Conservation (phyloP, 2,113 vertebrate genomes). For the Sinocyclocheilus anshuiensis region DNA sequence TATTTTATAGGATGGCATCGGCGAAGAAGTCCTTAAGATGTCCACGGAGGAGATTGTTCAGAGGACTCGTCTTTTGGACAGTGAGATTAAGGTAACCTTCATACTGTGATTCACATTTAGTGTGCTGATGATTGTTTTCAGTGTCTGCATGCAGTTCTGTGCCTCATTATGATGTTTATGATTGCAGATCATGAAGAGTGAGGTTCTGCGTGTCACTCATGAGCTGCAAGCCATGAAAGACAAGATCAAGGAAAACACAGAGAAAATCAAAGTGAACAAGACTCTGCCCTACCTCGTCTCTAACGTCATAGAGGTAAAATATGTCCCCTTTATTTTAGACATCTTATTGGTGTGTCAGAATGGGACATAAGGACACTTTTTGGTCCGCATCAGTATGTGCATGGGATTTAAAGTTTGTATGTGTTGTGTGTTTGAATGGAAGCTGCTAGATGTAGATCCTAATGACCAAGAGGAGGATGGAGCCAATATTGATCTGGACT, state of each 20-base stretch:
- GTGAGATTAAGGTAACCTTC: constrained; percentile 83
- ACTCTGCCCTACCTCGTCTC: constrained; percentile 96
- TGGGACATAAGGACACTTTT: background rate
- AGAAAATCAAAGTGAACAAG: constrained; percentile 99
- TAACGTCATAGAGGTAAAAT: constrained; percentile 91
- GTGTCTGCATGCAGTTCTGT: background rate
- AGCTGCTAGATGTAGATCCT: constrained; percentile 95
- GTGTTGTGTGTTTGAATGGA: constrained; percentile 37
- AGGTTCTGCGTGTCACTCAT: constrained; percentile 94
- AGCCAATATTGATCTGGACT: constrained; percentile 97
- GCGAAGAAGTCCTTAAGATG: constrained; percentile 98
- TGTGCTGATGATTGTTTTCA: background rate
- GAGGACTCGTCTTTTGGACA: constrained; percentile 85
- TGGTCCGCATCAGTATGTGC: background rate
- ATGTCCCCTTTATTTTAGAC: no score
- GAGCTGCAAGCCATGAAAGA: constrained; percentile 99
- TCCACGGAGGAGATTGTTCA: constrained; percentile 93
- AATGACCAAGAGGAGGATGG: constrained; percentile 99
- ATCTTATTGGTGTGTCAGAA: background rate
- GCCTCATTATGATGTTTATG: constrained; percentile 54
- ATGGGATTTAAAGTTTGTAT: background rate
- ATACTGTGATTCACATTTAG: background rate
- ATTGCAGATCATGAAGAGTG: constrained; percentile 97
- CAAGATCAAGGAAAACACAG: constrained; percentile 99
- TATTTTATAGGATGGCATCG: constrained; percentile 86